A percentile compares a stretch with the other conserved stretches of the same genome.
Conservation (phyloP, 2,797 vertebrate genomes). For the Malacoctenus gilli region DNA sequence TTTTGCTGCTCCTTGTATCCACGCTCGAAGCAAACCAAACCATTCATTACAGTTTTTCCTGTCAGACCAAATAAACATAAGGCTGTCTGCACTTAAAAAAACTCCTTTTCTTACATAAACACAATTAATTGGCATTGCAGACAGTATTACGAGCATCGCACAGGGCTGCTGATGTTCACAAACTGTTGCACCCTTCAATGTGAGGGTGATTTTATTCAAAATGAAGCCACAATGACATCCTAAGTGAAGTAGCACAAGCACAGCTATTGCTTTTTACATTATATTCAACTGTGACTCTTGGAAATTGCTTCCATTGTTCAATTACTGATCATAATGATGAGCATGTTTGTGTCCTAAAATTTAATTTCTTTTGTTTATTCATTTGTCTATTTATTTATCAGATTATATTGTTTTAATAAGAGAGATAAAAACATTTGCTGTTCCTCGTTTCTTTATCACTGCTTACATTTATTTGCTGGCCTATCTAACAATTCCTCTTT, state of each 20-base stretch:
- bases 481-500: conserved; percentile 13
- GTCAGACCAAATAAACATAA: conserved; percentile 28
- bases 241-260: no score
- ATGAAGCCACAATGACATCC: neutral
- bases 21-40: conserved; percentile 15
- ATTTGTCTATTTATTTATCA: conserved; percentile 10
- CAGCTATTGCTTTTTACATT: no score
- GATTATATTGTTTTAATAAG: conserved; percentile 9
- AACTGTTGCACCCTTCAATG: conserved; percentile 7
- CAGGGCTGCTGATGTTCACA: neutral
- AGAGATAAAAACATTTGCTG: neutral
- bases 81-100: conserved; percentile 28
- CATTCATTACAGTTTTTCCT: conserved; percentile 38
- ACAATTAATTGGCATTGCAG: conserved; percentile 29
- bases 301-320: no score
- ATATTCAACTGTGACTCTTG: no score
- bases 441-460: neutral
- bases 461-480: conserved; percentile 2
- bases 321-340: neutral
- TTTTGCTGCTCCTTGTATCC: conserved; percentile 13
- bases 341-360: neutral
- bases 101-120: conserved; percentile 10
- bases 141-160: neutral
- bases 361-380: neutral
- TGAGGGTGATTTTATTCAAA: conserved; percentile 3